Percentiles rank a stretch among this genome's conserved stretches.
These are phyloP conservation scores for Zaprionus ghesquierei DNA, from an alignment of 1,140 invertebrate species.

Conservation along the genomic window DNA sequence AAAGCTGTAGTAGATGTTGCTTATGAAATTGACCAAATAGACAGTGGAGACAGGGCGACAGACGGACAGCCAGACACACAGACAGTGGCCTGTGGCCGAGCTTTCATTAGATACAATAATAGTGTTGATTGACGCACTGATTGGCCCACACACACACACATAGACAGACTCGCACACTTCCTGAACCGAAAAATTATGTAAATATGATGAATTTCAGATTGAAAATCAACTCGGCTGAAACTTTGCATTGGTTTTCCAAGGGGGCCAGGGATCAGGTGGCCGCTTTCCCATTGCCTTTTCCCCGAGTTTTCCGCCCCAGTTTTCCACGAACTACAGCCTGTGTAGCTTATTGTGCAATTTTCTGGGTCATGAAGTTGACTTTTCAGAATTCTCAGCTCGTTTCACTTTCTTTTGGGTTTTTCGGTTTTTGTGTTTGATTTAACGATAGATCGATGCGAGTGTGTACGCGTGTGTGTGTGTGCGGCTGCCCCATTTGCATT, in stretches of 20 bases:
- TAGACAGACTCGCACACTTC: constrained; percentile 24
- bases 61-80: constrained; percentile 4
- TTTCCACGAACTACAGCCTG: constrained; percentile 29
- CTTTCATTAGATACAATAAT: constrained; percentile 77
- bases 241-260: constrained; percentile 4
- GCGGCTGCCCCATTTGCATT: constrained; percentile 59
- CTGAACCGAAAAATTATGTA: constrained; percentile 60
- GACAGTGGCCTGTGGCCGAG: constrained; percentile 45
- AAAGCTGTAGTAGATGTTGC: not conserved
- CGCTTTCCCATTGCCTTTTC: not conserved
- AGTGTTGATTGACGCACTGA: constrained; percentile 69
- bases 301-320: not conserved
- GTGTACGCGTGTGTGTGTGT: not conserved
- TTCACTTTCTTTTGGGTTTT: constrained; percentile 39
- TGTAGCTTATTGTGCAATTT: constrained; percentile 64
- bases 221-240: constrained; percentile 57
- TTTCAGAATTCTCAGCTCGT: constrained; percentile 57
- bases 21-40: not conserved
- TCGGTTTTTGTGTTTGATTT: constrained; percentile 67
- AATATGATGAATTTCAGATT: constrained; percentile 75
- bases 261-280: constrained; percentile 19
- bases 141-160: constrained; percentile 31
- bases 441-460: constrained; percentile 48
- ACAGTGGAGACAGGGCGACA: constrained; percentile 5
- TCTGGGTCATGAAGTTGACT: constrained; percentile 62